Percentiles rank a stretch among this genome's conserved stretches.
Evolutionary conservation across 2,797 vertebrate genomes (phyloP).

Genomic region (Potorous gilbertii): DNA sequence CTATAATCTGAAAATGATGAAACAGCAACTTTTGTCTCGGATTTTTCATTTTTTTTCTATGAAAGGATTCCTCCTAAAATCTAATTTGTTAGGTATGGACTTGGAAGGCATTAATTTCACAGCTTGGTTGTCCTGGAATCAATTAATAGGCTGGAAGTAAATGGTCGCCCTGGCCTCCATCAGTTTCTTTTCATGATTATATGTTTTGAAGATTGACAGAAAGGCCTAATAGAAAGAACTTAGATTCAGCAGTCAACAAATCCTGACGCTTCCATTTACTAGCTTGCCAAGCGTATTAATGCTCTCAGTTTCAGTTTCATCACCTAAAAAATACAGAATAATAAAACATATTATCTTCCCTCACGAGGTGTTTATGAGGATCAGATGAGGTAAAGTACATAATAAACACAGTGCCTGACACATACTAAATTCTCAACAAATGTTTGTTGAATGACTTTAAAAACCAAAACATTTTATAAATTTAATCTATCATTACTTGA

Average conservation of each 20-base stretch:
- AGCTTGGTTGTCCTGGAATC: background rate
- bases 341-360: background rate
- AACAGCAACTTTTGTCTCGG: background rate
- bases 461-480: background rate
- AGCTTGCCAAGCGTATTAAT: background rate
- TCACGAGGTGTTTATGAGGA: background rate
- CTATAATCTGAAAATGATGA: background rate
- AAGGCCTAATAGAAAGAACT: background rate
- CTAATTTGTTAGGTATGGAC: background rate
- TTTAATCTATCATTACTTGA: background rate
- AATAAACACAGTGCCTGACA: background rate
- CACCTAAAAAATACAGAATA: background rate
- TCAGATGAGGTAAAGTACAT: background rate
- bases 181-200: background rate
- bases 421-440: background rate
- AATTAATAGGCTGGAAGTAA: background rate
- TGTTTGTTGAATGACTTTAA: background rate
- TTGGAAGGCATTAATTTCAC: conserved; percentile 24
- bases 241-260: background rate
- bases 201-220: background rate
- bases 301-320: background rate
- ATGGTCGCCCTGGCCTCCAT: background rate
- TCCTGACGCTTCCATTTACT: background rate
- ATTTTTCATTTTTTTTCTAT: background rate
- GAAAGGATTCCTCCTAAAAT: background rate